Evolutionary conservation across 2,888 invertebrate genomes (phyloP).

Genomic region (Galeruca laticollis): DNA sequence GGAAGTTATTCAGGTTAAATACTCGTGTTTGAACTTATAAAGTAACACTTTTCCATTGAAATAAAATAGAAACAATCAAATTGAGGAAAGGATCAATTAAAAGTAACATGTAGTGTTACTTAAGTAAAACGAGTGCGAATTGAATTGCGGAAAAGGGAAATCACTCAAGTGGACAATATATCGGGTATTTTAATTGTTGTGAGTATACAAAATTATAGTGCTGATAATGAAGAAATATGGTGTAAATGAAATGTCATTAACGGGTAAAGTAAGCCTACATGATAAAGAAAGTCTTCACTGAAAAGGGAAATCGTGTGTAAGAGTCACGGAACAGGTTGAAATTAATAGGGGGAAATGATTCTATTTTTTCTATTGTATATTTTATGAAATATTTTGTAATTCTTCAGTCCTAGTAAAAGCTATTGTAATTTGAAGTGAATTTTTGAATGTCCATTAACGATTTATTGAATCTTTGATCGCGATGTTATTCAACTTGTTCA

Average conservation of each 20-base stretch:
- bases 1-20: slow-evolving; percentile 15
- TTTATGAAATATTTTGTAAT: no score
- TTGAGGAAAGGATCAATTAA: slow-evolving; percentile 28
- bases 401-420: no score
- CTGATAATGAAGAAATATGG: slow-evolving; percentile 30
- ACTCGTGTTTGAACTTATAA: background rate
- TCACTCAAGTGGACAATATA: slow-evolving; percentile 31
- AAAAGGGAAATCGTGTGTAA: no score
- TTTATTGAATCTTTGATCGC: no score
- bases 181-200: slow-evolving; percentile 45
- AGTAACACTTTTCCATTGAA: slow-evolving; percentile 20
- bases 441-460: no score
- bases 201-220: slow-evolving; percentile 41
- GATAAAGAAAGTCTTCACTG: background rate
- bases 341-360: no score
- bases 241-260: slow-evolving; percentile 21
- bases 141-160: slow-evolving; percentile 54
- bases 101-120: slow-evolving; percentile 33
- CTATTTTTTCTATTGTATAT: no score
- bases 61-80: slow-evolving; percentile 12
- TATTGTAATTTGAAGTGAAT: no score
- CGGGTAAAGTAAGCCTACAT: background rate
- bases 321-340: no score
- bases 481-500: no score
- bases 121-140: slow-evolving; percentile 36